Base-by-base conservation (phyloP, 2,888 invertebrate species). In the Hirtodrosophila duncani region DNA sequence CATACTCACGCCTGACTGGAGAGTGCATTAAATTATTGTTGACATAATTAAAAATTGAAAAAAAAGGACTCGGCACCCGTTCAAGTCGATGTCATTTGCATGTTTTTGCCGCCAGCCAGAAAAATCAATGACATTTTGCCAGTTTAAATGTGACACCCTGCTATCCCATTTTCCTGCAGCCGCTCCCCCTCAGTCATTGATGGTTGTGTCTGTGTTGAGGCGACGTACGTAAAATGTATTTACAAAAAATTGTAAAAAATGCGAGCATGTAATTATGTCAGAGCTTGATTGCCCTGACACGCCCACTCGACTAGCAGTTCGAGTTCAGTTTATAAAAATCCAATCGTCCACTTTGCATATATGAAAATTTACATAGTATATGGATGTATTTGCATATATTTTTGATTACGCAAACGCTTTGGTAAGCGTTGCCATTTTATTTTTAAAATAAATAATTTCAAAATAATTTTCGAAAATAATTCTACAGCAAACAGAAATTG, bases 11-110 rank as follows among this genome's bases (percentile, higher is more conserved):
- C 29, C n/a, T n/a, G n/a, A n/a, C n/a, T n/a, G n/a, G n/a, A n/a
- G 60, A 72, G 69, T 69, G 63, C 69, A 72, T 72, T 66, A 70
- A 74, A 74, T 69, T 67, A 69, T 64, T 74, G 74, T 74, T 74
- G 67, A 71, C 64, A 59, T 69, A 61, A 66, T 59, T 66, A 60
- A 67, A 63, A 55, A 50, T 36, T 61, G 50, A 52, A 38, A 53
- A 42, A 20, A 17, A 44, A 55, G 34, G 18, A 48, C 48, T 29
- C 24, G n/a, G n/a, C n/a, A n/a, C n/a, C n/a, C n/a, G n/a, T n/a
- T 17, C 34, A 48, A 58, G 43, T 59, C 56, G 57, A 64, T 65
- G 61, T 58, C 68, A 68, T 64, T 71, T 67, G 67, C 72, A 58
- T 51, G 65, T 65, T 65, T 42, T 31, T 41, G 37, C n/a, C 13